Evolutionary conservation across 1,140 invertebrate species (phyloP), one percentile per base, ranked within the genome.

Genomic region (Drosophila mojavensis): DNA sequence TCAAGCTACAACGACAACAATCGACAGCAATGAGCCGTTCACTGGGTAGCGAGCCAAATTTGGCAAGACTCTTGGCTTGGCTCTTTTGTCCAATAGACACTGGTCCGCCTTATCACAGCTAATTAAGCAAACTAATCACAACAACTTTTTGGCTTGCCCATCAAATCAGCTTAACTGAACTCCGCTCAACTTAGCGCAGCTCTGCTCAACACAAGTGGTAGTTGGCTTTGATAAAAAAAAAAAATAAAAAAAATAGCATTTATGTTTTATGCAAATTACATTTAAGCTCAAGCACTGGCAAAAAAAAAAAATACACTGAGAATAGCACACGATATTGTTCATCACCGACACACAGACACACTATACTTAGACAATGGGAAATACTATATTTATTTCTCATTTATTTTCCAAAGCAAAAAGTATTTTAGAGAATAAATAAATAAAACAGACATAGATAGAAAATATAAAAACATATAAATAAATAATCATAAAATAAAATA

Each of bases 261-360:
- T 80, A 86, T 83, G 77, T 83, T 66, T 71, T 89, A 86, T 86
- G 83, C 83, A 88, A 86, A 86, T 86, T 9, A 78, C 68, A 88
- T 88, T 82, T 88, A 70, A 85, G 73, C 72, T 60, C 67, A 85
- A 75, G 58, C 79, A 86, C 76, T 86, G 60, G 36, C 65, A 39
- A 66, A 78, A 66, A 70, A 86, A 81, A 1, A 28, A 28, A 28
- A 28, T 28, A 33, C 30, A 33, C 64, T 86, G 70, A 68, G 69
- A 79, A 53, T 43, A 17, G 15, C 45, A 33, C 30, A 10, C 43
- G 17, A 17, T 4, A 11, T 55, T 62, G 7, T 4, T 45, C 62
- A 51, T 15, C 4, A 7, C 1, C 26, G 64, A 86, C 62, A 50
- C 11, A 28, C 7, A 9, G 1, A 15, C 9, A 11, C 56, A n/a